phyloP scores from a whole-genome alignment of 2,113 vertebrate genomes.

The Varanus komodoensis region DNA sequence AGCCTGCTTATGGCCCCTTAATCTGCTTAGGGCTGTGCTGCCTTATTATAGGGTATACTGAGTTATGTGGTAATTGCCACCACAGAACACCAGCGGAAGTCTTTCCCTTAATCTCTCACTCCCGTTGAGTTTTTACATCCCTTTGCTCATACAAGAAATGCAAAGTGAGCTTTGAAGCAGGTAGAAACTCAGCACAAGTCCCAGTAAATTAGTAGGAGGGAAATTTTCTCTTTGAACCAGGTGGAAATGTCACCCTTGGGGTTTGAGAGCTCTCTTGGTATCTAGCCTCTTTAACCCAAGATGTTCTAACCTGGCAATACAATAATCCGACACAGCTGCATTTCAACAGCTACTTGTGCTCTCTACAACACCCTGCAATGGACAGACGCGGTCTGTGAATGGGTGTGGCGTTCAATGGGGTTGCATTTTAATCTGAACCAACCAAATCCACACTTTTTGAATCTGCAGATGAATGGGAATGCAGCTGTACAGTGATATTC shows the following conservation, averaged over 20 bases:
- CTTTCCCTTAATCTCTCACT: neutral
- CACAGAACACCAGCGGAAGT: neutral
- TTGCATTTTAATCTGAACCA: too few species aligned
- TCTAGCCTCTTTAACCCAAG: neutral
- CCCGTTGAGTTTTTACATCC: neutral
- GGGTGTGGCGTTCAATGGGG: too few species aligned
- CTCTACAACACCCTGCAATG: neutral
- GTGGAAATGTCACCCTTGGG: neutral
- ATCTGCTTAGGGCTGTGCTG: neutral
- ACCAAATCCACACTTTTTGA: too few species aligned
- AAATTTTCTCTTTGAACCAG: neutral
- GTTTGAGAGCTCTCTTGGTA: neutral
- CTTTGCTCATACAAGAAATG: neutral
- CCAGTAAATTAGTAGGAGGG: neutral
- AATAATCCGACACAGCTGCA: neutral
- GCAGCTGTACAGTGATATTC: too few species aligned
- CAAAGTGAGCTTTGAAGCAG: neutral
- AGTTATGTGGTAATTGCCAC: neutral
- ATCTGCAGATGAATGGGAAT: too few species aligned
- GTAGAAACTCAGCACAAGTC: neutral
- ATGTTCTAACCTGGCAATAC: neutral
- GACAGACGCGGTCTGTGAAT: too few species aligned
- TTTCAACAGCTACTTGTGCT: neutral
- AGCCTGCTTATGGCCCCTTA: conserved; percentile 12
- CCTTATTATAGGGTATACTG: neutral